These are phyloP conservation scores for Meriones unguiculatus DNA, from an alignment of 2,113 vertebrate genomes.

Conservation along the genomic window DNA sequence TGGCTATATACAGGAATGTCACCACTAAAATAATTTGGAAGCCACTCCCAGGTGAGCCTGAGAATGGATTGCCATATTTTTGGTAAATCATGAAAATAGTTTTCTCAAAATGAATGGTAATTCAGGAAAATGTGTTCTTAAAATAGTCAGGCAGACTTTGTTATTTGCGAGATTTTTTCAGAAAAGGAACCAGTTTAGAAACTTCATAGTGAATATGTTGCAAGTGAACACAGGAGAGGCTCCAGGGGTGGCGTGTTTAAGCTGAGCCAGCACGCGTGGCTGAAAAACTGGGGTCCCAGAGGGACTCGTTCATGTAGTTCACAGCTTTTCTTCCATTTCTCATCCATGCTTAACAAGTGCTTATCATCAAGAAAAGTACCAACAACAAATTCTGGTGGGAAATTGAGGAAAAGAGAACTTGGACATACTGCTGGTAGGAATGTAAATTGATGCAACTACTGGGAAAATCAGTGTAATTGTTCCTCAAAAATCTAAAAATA, in stretches of 20 bases:
- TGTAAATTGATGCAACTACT: neutral
- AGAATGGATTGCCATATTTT: conserved; percentile 3
- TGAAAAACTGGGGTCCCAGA: neutral
- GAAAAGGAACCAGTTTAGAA: conserved; percentile 23
- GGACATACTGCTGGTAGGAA: neutral
- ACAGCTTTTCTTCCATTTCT: neutral
- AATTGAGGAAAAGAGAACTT: too few relatives aligned
- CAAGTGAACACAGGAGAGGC: neutral
- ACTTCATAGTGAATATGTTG: neutral
- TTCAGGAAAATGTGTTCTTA: neutral
- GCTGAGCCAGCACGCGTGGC: neutral
- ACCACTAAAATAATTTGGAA: neutral
- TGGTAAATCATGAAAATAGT: conserved; percentile 34
- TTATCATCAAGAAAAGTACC: neutral
- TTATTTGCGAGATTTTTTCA: conserved; percentile 33
- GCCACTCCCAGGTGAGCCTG: neutral
- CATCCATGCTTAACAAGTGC: neutral
- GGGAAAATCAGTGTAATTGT: neutral
- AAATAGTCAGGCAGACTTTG: neutral
- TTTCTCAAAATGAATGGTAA: conserved; percentile 22
- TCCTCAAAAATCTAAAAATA: neutral
- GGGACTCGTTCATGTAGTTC: neutral
- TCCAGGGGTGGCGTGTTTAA: neutral
- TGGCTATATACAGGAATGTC: neutral
- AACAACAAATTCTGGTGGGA: neutral